Conservation (phyloP, 1,140 invertebrate genomes). For the Drosophila azteca region DNA sequence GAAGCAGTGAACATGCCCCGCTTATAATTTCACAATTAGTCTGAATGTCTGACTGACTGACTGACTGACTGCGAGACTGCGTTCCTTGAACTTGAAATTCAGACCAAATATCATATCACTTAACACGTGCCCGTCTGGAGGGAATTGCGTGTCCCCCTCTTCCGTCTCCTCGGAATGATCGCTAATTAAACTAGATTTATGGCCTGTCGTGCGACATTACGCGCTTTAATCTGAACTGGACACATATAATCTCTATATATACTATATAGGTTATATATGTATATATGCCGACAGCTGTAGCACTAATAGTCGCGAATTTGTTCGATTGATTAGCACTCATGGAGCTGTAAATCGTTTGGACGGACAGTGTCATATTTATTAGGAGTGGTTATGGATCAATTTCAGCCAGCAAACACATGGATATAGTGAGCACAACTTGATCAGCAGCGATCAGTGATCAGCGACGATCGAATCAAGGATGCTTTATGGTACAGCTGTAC, state of each 20-base stretch:
- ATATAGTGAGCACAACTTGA: too few relatives aligned
- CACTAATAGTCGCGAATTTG: slow-evolving; percentile 38
- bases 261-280: neutral
- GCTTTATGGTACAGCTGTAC: too few relatives aligned
- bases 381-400: slow-evolving; percentile 4
- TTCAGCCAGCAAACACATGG: too few relatives aligned
- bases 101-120: slow-evolving; percentile 30
- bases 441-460: too few relatives aligned
- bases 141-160: slow-evolving; percentile 24
- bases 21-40: slow-evolving; percentile 52
- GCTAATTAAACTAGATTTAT: slow-evolving; percentile 59
- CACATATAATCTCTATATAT: slow-evolving; percentile 10
- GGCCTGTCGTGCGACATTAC: slow-evolving; percentile 37
- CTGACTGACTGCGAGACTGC: slow-evolving; percentile 6
- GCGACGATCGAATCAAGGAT: too few relatives aligned
- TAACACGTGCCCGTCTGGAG: slow-evolving; percentile 59
- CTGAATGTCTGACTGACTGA: neutral
- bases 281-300: slow-evolving; percentile 28
- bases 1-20: neutral
- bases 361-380: slow-evolving; percentile 34
- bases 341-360: slow-evolving; percentile 34
- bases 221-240: slow-evolving; percentile 23
- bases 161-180: neutral
- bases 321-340: slow-evolving; percentile 41
- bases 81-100: slow-evolving; percentile 75